Base-by-base conservation (phyloP, 2,888 invertebrate genomes). In the Neoaliturus tenellus region DNA sequence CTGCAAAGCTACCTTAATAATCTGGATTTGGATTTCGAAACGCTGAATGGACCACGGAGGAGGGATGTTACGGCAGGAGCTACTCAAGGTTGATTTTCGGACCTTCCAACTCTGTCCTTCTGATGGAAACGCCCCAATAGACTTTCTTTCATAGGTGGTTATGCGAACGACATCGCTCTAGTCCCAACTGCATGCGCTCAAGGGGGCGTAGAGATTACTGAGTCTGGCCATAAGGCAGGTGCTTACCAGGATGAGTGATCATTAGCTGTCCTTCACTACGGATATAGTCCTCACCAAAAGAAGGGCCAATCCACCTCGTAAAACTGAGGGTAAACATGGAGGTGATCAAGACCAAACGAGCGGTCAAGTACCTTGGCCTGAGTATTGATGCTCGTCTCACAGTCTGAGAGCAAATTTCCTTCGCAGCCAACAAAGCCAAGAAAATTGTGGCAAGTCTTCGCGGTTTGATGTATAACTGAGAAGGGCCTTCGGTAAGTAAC, bases 381-480 rank as follows among this genome's bases (percentile, higher is more conserved):
- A 73, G 80, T 44, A 39, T 88, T 0, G 87, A 88, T 67, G 55
- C 71, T 17, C 67, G 62, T 25, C 41, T 86, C 20, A 86, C 80
- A 33, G 87, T 85, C 69, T 82, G 82, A 28, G 51, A 62, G 0
- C 87, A 88, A 55, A 81, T 87, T 85, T 85, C 25, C 17, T 39
- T n/a, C 28, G 35, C n/a, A 71, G 51, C 12, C 2, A 71, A n/a
- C 4, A 87, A 83, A 75, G 87, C 87, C 0, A 86, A 85, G 0
- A 75, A 55, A 20, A 84, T 51, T 39, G 82, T 83, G 20, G 39
- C 82, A 5, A 51, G 78, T n/a, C 44, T 88, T 6, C 67, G 62
- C n/a, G 83, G 86, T 41, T 58, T 88, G n/a, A 87, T 88, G 86
- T 85, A 86, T 41, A 88, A 88, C 85, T 80, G 83, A 23, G 82